Conservation (phyloP, 2,797 vertebrate species). For the Ctenopoma multispine region DNA sequence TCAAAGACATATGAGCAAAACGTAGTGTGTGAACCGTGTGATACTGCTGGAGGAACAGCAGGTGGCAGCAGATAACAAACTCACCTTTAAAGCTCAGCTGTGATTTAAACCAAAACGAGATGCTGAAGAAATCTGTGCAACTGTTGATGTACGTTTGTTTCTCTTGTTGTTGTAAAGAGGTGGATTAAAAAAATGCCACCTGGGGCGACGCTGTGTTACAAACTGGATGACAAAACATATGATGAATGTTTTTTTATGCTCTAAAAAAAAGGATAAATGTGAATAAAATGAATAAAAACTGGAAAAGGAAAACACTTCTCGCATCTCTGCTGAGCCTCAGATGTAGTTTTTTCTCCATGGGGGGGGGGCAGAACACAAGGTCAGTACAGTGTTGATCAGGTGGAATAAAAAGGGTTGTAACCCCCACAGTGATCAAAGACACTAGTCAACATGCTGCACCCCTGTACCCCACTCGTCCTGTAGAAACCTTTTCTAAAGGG, state of each 20-base stretch:
- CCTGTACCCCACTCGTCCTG: slow-evolving; percentile 44
- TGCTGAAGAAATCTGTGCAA: neutral
- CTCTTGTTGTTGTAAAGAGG: too few relatives aligned
- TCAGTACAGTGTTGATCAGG: slow-evolving; percentile 67
- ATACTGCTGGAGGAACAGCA: neutral
- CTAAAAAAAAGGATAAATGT: neutral
- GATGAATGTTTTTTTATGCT: too few relatives aligned
- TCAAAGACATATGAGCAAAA: too few relatives aligned
- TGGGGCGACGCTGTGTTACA: too few relatives aligned
- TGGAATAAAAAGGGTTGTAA: slow-evolving; percentile 65
- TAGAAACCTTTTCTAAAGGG: slow-evolving; percentile 21
- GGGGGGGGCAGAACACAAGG: slow-evolving; percentile 47
- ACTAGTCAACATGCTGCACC: slow-evolving; percentile 49
- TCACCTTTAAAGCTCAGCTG: too few relatives aligned
- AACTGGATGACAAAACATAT: neutral
- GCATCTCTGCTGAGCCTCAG: slow-evolving; percentile 27
- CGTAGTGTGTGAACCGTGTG: too few relatives aligned
- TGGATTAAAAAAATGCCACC: too few relatives aligned
- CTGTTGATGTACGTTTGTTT: neutral
- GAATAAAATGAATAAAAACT: neutral
- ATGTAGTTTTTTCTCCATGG: slow-evolving; percentile 29
- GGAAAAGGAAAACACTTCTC: neutral
- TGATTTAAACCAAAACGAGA: neutral
- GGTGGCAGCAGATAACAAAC: slow-evolving; percentile 27
- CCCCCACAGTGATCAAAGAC: slow-evolving; percentile 67